These are phyloP conservation scores for Drosophila multiciliata DNA, from an alignment of 2,888 invertebrate species.

Conservation along the genomic window DNA sequence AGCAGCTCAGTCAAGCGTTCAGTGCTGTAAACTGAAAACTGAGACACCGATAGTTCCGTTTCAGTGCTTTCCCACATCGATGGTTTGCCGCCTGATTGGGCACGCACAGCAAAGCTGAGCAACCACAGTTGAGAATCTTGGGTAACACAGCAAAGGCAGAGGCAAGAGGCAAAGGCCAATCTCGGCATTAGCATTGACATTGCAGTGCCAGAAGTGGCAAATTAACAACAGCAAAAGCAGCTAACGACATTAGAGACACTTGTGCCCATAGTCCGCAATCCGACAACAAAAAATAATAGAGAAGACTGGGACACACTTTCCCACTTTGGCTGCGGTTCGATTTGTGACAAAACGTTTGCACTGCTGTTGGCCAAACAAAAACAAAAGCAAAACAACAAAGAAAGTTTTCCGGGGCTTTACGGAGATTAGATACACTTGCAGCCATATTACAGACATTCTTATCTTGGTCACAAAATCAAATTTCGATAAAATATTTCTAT, in stretches of 20 bases:
- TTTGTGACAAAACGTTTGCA: slow-evolving; percentile 61
- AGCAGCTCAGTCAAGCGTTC: slow-evolving; percentile 25
- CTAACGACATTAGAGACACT: slow-evolving; percentile 51
- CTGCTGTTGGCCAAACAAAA: slow-evolving; percentile 55
- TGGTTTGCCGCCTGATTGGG: slow-evolving; percentile 47
- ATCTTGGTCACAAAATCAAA: not conserved
- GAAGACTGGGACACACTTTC: slow-evolving; percentile 47
- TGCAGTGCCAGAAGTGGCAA: slow-evolving; percentile 49
- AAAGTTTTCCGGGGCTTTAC: not conserved
- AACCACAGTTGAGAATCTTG: slow-evolving; percentile 20
- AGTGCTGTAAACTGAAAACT: slow-evolving; percentile 56
- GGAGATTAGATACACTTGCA: slow-evolving; percentile 11
- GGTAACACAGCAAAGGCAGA: slow-evolving; percentile 33
- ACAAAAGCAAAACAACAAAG: slow-evolving; percentile 15
- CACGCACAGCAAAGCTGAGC: slow-evolving; percentile 25
- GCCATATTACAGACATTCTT: not conserved
- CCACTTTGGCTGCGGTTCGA: slow-evolving; percentile 41
- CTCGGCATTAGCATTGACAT: slow-evolving; percentile 48
- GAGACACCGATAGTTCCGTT: slow-evolving; percentile 68
- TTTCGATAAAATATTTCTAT: not conserved
- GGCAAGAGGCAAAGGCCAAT: slow-evolving; percentile 25
- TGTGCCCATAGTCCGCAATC: slow-evolving; percentile 9
- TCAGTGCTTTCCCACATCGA: slow-evolving; percentile 54
- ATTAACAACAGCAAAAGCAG: slow-evolving; percentile 43
- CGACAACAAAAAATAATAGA: not conserved